A percentile compares a stretch with the other conserved stretches of the same genome.
Conservation (phyloP, 2,888 invertebrate genomes). For the Drosophila pullipes region DNA sequence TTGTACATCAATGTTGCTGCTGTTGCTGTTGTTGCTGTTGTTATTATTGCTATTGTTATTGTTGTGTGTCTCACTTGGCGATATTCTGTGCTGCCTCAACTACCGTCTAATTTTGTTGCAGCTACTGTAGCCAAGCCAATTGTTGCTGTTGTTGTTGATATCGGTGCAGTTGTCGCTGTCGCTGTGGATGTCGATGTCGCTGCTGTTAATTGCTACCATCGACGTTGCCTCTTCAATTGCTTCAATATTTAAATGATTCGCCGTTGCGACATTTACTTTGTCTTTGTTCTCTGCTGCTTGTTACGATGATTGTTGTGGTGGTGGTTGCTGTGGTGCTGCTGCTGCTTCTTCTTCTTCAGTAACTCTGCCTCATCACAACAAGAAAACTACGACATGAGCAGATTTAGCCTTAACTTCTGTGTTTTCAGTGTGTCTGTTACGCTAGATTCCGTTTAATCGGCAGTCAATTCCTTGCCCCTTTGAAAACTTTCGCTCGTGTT, state of each 20-base stretch:
- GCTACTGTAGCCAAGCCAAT: conserved; percentile 30
- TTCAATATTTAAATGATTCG: conserved; percentile 71
- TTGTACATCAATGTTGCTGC: conserved; percentile 65
- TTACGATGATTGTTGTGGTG: conserved; percentile 5
- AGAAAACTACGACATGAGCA: conserved; percentile 29
- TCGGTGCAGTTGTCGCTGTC: conserved; percentile 17
- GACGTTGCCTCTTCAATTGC: conserved; percentile 66
- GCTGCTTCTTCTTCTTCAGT: conserved; percentile 6
- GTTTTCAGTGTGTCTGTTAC: conserved; percentile 17
- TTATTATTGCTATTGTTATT: conserved; percentile 28
- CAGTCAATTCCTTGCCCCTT: conserved; percentile 26
- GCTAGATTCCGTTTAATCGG: conserved; percentile 39
- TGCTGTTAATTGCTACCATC: conserved; percentile 66
- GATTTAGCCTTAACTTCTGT: conserved; percentile 30
- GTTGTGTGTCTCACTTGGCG: conserved; percentile 52
- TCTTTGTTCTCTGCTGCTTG: conserved; percentile 29
- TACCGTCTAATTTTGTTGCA: conserved; percentile 70
- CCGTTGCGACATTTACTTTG: conserved; percentile 63
- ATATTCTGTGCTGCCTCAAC: conserved; percentile 56
- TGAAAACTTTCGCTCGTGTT: conserved; percentile 61
- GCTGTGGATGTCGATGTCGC: conserved; percentile 22
- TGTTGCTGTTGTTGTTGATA: conserved; percentile 26
- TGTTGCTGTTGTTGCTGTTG: conserved; percentile 29
- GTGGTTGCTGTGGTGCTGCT: neutral
- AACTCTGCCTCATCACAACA: conserved; percentile 26